A percentile compares a stretch with the other conserved stretches of the same genome.
phyloP scores from a whole-genome alignment of 2,888 invertebrate species.

The Tribolium freemani region DNA sequence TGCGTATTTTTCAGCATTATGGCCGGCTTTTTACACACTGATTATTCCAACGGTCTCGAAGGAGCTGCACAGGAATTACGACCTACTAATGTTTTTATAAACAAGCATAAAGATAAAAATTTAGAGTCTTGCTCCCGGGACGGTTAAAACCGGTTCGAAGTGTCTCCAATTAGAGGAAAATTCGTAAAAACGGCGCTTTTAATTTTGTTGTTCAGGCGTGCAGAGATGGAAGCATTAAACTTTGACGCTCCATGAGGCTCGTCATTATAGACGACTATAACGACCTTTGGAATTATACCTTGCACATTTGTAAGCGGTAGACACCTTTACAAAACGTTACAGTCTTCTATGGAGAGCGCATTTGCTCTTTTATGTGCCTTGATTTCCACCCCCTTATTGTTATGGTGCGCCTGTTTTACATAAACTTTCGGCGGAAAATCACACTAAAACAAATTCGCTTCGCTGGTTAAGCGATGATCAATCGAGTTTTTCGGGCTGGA shows the following conservation, averaged over 20 bases:
- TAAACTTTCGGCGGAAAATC: no score
- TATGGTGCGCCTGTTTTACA: constrained; percentile 40
- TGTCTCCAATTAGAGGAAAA: constrained; percentile 22
- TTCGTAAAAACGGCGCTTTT: constrained; percentile 5
- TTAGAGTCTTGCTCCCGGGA: not conserved
- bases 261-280: constrained; percentile 55
- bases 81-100: constrained; percentile 38
- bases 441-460: no score
- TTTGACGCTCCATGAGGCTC: constrained; percentile 53
- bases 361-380: constrained; percentile 51
- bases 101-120: constrained; percentile 32
- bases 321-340: constrained; percentile 50
- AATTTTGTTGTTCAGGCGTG: constrained; percentile 29
- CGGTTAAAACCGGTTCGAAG: not conserved
- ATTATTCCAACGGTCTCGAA: constrained; percentile 36
- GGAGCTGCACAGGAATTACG: constrained; percentile 33
- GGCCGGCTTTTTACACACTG: constrained; percentile 43
- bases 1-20: constrained; percentile 56
- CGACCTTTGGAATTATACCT: constrained; percentile 51
- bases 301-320: constrained; percentile 51
- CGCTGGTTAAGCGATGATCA: no score
- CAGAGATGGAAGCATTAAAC: constrained; percentile 50
- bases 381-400: constrained; percentile 54
- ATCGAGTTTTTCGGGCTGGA: not conserved
- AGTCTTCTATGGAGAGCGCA: constrained; percentile 38